A percentile compares a stretch with the other conserved stretches of the same genome.
Conservation (phyloP, 2,797 vertebrate species). For the Cirrhinus mrigala region DNA sequence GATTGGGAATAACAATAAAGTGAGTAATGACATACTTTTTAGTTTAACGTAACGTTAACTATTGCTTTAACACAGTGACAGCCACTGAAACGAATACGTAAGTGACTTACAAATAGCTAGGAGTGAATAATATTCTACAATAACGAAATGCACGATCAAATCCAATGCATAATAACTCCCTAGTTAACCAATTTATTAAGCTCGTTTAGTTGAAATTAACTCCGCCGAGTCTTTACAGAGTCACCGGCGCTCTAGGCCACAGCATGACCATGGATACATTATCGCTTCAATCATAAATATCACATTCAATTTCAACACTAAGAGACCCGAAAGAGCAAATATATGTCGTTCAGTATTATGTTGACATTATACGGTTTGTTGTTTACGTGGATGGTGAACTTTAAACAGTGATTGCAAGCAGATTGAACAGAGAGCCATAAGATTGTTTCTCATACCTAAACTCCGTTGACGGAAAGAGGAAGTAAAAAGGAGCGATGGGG, state of each 20-base stretch:
- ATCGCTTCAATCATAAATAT: not conserved
- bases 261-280: not conserved
- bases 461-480: constrained; percentile 84
- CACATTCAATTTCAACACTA: not conserved
- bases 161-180: not conserved
- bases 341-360: rapidly evolving
- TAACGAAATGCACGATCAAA: not conserved
- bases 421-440: constrained; percentile 63
- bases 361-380: not conserved
- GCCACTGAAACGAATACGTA: not conserved
- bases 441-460: constrained; percentile 76
- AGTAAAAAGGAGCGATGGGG: constrained; percentile 57
- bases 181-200: not conserved
- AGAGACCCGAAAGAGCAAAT: not conserved
- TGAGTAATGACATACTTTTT: too few species aligned
- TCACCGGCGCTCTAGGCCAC: constrained; percentile 25
- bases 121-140: too few species aligned
- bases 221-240: not conserved
- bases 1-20: not conserved
- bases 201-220: not conserved
- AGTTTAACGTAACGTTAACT: too few species aligned
- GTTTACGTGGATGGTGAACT: constrained; percentile 68
- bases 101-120: not conserved
- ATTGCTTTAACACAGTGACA: not conserved
- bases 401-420: constrained; percentile 67